phyloP scores from a whole-genome alignment of 2,113 vertebrate species.

The Pica pica region DNA sequence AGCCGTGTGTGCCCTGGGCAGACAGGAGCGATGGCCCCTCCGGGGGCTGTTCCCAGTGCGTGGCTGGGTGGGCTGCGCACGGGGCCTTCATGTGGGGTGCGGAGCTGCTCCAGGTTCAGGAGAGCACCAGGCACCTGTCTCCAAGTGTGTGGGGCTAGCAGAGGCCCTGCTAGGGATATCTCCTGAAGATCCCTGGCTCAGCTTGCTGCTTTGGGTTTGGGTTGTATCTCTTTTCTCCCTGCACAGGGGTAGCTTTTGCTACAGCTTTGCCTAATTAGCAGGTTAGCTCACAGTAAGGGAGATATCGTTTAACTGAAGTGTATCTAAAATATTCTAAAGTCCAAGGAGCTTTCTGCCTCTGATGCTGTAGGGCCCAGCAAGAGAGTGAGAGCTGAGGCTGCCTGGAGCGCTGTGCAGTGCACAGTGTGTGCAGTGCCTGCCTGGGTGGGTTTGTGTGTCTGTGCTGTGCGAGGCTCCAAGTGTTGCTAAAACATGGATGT shows the following conservation, averaged over 20 bases:
- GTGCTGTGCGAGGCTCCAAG: neutral
- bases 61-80: too few species aligned
- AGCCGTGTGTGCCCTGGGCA: too few species aligned
- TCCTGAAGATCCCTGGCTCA: neutral
- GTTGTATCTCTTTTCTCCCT: neutral
- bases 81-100: fast-evolving
- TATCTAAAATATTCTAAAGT: neutral
- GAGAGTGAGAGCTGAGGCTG: neutral
- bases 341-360: neutral
- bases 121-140: neutral
- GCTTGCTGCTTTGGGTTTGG: neutral
- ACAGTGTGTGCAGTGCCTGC: fast-evolving
- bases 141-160: neutral
- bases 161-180: neutral
- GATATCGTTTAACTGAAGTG: neutral
- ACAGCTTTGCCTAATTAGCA: neutral
- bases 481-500: fast-evolving
- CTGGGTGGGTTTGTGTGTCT: neutral
- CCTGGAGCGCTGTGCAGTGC: neutral
- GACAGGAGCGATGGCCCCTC: neutral
- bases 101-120: neutral
- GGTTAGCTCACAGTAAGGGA: neutral
- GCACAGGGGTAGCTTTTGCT: neutral
- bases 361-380: neutral
- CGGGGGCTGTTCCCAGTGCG: neutral